These are phyloP conservation scores for Drosophila repletoides DNA, from an alignment of 1,140 invertebrate species.

Conservation along the genomic window DNA sequence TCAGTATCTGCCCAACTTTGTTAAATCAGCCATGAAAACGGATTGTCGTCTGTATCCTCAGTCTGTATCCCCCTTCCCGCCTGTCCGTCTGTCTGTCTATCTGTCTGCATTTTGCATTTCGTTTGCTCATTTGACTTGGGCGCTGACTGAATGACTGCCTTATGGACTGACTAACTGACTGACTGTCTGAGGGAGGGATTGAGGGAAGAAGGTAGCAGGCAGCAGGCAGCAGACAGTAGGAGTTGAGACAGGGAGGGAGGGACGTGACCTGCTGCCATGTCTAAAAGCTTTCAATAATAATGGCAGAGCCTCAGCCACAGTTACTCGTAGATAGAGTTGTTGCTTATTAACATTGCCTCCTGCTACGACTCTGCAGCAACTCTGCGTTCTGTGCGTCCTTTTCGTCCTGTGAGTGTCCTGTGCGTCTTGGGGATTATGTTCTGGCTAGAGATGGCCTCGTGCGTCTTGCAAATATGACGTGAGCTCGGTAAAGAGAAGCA, in stretches of 20 bases:
- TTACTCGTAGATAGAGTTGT: constrained; percentile 14
- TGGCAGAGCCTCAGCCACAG: constrained; percentile 8
- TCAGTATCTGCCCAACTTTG: constrained; percentile 61
- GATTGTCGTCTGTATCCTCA: constrained; percentile 63
- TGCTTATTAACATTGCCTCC: constrained; percentile 70
- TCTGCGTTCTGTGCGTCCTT: constrained; percentile 1
- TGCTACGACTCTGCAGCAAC: neutral
- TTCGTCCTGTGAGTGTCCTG: neutral
- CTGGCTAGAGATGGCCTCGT: neutral
- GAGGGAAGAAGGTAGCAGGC: neutral
- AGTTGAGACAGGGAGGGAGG: neutral
- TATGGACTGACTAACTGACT: constrained; percentile 14
- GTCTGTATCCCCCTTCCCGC: neutral
- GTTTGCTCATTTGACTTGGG: constrained; percentile 70
- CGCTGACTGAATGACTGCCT: constrained; percentile 35
- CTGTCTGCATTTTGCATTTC: constrained; percentile 60
- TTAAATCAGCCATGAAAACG: constrained; percentile 79
- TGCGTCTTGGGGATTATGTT: constrained; percentile 60
- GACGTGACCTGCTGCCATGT: constrained; percentile 72
- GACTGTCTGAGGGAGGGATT: constrained; percentile 2
- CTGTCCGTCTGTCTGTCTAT: neutral
- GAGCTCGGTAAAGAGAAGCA: no score
- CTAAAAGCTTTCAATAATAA: constrained; percentile 79
- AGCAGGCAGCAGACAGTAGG: constrained; percentile 15
- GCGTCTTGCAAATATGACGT: no score